These are phyloP conservation scores for Rhea americana DNA, from an alignment of 2,113 vertebrate genomes.

Conservation along the genomic window DNA sequence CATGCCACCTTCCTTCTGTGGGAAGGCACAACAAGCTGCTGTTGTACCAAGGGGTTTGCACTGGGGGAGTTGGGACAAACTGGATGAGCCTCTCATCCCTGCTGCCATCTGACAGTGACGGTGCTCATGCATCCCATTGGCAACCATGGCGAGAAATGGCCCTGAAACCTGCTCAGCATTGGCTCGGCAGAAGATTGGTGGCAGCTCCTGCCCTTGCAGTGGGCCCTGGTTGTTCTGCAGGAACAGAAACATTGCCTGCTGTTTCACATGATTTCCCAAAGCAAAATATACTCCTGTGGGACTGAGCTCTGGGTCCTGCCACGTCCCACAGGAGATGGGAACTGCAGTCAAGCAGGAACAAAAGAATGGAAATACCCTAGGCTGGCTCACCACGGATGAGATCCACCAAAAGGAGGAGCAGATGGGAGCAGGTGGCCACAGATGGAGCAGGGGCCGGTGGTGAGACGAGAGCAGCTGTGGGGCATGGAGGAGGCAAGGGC, in stretches of 20 bases:
- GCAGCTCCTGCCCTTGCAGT: neutral
- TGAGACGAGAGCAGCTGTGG: neutral
- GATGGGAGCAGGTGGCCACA: neutral
- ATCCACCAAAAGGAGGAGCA: neutral
- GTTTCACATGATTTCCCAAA: neutral
- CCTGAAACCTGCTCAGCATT: neutral
- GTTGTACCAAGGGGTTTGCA: accelerated
- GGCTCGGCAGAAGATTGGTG: neutral
- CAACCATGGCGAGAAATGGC: accelerated
- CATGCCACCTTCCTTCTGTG: neutral
- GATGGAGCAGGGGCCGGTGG: neutral
- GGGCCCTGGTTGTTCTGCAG: neutral
- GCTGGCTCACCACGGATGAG: accelerated
- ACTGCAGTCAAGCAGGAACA: accelerated
- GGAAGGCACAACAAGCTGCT: neutral
- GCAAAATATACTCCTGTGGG: neutral
- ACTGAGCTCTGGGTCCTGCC: neutral
- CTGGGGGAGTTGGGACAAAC: neutral
- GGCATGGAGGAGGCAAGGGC: neutral
- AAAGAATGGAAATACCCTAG: neutral
- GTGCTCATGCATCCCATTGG: accelerated
- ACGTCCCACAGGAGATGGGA: accelerated
- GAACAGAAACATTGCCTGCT: neutral
- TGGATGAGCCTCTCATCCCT: no score
- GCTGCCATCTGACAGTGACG: neutral